These are phyloP conservation scores for Agapornis canus DNA, from an alignment of 2,797 vertebrate species.

Conservation along the genomic window DNA sequence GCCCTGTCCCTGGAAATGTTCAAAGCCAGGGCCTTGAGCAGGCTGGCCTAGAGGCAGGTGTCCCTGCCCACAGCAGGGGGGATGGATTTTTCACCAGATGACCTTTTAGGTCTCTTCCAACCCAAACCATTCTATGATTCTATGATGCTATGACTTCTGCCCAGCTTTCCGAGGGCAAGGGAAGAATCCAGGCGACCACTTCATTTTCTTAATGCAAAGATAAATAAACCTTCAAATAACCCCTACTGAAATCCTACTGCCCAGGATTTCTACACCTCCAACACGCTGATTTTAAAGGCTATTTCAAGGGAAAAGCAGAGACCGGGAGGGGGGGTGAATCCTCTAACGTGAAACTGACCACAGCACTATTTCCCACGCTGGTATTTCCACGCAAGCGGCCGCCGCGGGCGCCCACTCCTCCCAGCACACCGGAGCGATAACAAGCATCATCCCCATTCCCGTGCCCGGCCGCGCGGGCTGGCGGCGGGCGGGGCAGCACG, in stretches of 20 bases:
- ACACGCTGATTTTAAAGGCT: accelerated
- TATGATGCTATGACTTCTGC: background rate
- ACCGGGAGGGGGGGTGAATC: accelerated
- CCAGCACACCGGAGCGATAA: accelerated
- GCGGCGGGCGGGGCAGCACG: background rate
- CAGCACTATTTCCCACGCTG: accelerated
- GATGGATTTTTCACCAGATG: background rate
- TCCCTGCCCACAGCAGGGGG: background rate
- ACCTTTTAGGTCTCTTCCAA: background rate
- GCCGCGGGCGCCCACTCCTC: background rate
- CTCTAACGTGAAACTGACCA: accelerated
- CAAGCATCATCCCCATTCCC: accelerated
- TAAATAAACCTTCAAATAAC: background rate
- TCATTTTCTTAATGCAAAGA: accelerated
- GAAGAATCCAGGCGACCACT: background rate
- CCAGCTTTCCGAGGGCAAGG: background rate
- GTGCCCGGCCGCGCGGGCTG: background rate
- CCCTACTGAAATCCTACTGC: background rate
- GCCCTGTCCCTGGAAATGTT: background rate
- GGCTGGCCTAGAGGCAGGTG: background rate
- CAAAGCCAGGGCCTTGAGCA: background rate
- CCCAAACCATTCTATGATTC: background rate
- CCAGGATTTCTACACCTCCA: accelerated
- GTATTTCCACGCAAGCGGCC: accelerated
- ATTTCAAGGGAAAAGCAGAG: background rate